Conservation (phyloP, 1,140 invertebrate species). For the Drosophila setifemur region DNA sequence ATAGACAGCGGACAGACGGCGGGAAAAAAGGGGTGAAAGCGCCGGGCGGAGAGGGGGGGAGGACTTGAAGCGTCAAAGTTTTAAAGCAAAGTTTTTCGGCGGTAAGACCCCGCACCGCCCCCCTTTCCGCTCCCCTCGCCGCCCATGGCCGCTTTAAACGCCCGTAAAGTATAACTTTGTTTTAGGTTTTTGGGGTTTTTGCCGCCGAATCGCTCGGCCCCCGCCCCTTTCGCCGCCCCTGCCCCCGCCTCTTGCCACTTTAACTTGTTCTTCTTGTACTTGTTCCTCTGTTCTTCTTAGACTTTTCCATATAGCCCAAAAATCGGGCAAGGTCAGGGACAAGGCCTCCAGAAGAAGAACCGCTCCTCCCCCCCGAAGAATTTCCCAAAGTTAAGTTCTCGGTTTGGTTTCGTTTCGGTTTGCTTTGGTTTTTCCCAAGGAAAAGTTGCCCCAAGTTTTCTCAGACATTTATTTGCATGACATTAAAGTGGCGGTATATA, state of each 20-base stretch:
- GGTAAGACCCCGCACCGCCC: conserved; percentile 23
- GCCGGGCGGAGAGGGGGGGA: neutral
- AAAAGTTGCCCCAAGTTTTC: conserved; percentile 17
- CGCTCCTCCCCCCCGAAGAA: neutral
- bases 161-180: conserved; percentile 79
- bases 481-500: conserved; percentile 27
- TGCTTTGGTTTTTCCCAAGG: conserved; percentile 9
- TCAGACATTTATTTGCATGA: conserved; percentile 41
- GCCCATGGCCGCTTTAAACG: conserved; percentile 51
- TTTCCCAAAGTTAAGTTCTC: conserved; percentile 4
- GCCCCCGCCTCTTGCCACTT: conserved; percentile 26
- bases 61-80: conserved; percentile 62
- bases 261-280: conserved; percentile 48
- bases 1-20: conserved; percentile 60
- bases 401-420: conserved; percentile 13
- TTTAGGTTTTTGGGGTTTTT: conserved; percentile 79
- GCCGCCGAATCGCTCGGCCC: neutral
- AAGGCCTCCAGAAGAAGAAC: conserved; percentile 35
- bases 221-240: neutral
- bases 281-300: conserved; percentile 48
- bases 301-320: conserved; percentile 71
- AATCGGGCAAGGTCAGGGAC: conserved; percentile 78
- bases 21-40: conserved; percentile 44
- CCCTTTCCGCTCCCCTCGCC: neutral
- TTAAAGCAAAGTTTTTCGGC: conserved; percentile 79